phyloP scores from a whole-genome alignment of 2,888 invertebrate species.

The Synergus itoensis region DNA sequence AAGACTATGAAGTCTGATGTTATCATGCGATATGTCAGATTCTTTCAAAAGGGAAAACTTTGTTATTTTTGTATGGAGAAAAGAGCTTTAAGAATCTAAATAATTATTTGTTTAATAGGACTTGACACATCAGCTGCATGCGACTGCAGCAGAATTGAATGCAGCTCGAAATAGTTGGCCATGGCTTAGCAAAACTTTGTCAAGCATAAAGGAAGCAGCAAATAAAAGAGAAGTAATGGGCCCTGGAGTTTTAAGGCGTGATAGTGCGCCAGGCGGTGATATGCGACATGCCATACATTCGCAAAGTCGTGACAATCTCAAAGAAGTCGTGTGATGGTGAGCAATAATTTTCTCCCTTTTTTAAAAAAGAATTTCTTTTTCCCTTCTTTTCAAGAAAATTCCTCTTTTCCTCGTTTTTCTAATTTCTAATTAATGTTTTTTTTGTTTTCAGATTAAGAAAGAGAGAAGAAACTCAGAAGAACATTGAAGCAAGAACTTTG shows the following conservation, averaged over 20 bases:
- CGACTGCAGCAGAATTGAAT: slow-evolving; percentile 89
- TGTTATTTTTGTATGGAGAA: not conserved
- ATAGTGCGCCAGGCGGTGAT: slow-evolving; percentile 78
- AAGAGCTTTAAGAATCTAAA: not conserved
- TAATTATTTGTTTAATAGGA: slow-evolving; percentile 80
- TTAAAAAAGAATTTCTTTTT: no score
- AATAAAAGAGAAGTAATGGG: slow-evolving; percentile 79
- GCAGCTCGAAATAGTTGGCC: slow-evolving; percentile 88
- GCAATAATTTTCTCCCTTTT: not conserved
- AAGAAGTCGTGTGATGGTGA: slow-evolving; percentile 72
- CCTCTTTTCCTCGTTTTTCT: no score
- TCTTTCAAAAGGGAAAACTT: not conserved
- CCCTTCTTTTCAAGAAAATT: no score
- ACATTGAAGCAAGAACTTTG: slow-evolving; percentile 39
- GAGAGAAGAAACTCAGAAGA: slow-evolving; percentile 13
- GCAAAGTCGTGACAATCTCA: slow-evolving; percentile 73
- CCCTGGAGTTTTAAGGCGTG: slow-evolving; percentile 75
- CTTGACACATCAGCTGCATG: slow-evolving; percentile 92
- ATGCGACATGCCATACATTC: slow-evolving; percentile 72
- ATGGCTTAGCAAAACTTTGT: slow-evolving; percentile 96
- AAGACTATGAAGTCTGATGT: no score
- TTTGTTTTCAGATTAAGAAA: slow-evolving; percentile 24
- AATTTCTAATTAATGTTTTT: not conserved
- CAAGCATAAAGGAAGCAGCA: slow-evolving; percentile 86
- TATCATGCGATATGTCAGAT: not conserved